Evolutionary conservation across 2,113 vertebrate species (phyloP).

Genomic region (Tretioscincus oriximinensis): DNA sequence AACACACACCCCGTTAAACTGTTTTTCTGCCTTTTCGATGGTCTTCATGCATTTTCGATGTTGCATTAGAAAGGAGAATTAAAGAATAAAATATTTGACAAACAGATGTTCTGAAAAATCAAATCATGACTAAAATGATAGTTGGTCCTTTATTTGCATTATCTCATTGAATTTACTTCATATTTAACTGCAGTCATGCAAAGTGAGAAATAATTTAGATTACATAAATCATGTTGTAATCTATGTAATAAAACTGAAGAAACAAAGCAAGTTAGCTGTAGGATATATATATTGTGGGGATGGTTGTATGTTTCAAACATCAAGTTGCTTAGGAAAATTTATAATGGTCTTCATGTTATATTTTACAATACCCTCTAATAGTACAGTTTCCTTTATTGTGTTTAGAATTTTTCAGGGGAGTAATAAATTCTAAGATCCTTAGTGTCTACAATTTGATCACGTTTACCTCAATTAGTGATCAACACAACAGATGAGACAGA

Average conservation of each 20-base stretch:
- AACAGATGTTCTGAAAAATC: conserved; percentile 52
- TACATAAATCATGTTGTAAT: neutral
- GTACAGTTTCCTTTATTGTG: neutral
- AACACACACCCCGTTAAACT: conserved; percentile 73
- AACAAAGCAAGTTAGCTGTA: neutral
- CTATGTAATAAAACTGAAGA: neutral
- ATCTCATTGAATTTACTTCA: conserved; percentile 47
- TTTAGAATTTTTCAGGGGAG: neutral
- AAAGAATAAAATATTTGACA: conserved; percentile 47
- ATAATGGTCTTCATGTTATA: neutral
- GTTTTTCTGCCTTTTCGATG: conserved; percentile 69
- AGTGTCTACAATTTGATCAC: too few species aligned
- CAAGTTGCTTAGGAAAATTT: neutral
- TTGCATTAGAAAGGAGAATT: conserved; percentile 58
- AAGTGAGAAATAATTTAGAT: neutral
- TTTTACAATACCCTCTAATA: neutral
- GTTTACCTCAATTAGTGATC: too few species aligned
- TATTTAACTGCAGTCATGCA: conserved; percentile 49
- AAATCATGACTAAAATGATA: conserved; percentile 46
- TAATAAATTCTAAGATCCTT: neutral
- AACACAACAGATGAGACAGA: too few species aligned
- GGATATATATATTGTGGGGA: neutral
- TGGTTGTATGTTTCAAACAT: neutral
- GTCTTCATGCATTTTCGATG: conserved; percentile 3
- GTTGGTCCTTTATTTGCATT: conserved; percentile 41